These are phyloP conservation scores for Cinclus mexicanus DNA, from an alignment of 2,113 vertebrate species.

Conservation along the genomic window DNA sequence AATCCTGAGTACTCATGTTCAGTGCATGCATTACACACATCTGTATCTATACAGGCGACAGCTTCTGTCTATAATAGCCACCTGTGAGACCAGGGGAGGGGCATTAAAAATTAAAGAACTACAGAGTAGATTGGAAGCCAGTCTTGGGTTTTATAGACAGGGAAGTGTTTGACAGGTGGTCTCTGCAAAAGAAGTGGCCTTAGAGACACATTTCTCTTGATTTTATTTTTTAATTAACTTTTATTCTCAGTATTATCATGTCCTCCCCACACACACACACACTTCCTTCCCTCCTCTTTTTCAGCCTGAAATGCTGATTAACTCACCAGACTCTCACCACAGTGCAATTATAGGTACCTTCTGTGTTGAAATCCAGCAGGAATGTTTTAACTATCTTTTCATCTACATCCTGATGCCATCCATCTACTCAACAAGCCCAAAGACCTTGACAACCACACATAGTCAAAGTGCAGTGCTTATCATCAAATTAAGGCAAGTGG, in stretches of 20 bases:
- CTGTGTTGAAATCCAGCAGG: neutral
- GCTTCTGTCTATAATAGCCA: slow-evolving; percentile 63
- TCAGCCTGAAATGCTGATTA: slow-evolving; percentile 26
- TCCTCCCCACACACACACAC: neutral
- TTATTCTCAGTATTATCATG: slow-evolving; percentile 71
- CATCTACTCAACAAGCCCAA: neutral
- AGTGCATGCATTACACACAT: neutral
- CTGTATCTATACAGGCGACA: slow-evolving; percentile 57
- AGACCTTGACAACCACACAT: neutral
- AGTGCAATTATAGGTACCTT: neutral
- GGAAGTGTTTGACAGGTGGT: slow-evolving; percentile 80
- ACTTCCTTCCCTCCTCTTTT: neutral
- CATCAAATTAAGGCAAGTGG: neutral
- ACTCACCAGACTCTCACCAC: slow-evolving; percentile 8
- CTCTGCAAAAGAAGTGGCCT: slow-evolving; percentile 72
- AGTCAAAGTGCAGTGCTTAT: neutral
- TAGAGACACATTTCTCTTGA: slow-evolving; percentile 79
- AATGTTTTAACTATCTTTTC: neutral
- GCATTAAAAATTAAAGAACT: slow-evolving; percentile 80
- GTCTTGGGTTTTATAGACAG: slow-evolving; percentile 73
- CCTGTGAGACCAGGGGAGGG: slow-evolving; percentile 69
- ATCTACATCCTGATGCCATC: neutral
- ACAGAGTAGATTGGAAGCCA: slow-evolving; percentile 63
- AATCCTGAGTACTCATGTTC: neutral
- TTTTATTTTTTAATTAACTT: slow-evolving; percentile 88